Base-by-base conservation (phyloP, 2,888 invertebrate species). In the Sinohyriopsis cumingii region DNA sequence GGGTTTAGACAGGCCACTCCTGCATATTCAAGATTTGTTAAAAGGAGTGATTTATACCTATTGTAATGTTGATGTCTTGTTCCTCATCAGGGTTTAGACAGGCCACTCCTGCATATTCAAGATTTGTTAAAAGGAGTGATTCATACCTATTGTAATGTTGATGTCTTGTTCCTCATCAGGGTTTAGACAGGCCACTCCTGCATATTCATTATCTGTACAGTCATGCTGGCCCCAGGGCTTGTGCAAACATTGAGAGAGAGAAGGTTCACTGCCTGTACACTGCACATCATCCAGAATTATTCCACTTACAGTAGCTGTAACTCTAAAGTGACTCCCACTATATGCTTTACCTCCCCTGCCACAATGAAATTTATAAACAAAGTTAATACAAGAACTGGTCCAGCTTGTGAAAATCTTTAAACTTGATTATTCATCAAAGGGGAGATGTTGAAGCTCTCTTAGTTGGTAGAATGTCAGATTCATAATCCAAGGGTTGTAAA, bases 71-170 rank as follows among this genome's bases (percentile, higher is more conserved):
- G 7, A 33, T n/a, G 18, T 54, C 69, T 2, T 19, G 53, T 19
- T 61, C 56, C n/a, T 63, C 63, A 28, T 63, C 67, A 18, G n/a
- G 59, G 19, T 20, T 59, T 28, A 28, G 60, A 74, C 85, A 85
- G 45, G 75, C 56, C 6, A 83, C 85, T 5, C 85, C 82, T 15
- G 82, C 85, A 73, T 83, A 80, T 55, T 84, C 83, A 4, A 63
- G 66, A 65, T 81, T 80, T 6, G n/a, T n/a, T 22, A 4, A 25
- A 25, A 25, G 25, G 4, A 25, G 25, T 25, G 4, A 25, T 25
- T 25, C 4, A 12, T 19, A 56, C 18, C 45, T 54, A 56, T 59
- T 22, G 33, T 33, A n/a, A 64, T 65, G 20, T 53, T n/a, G 6
- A 45, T 22, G 20, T 55, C 70, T 6, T 20, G 54, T 20, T 45